Evolutionary conservation across 1,140 invertebrate genomes (phyloP), one percentile per base, ranked within the genome.

Genomic region (Bombus superbus): DNA sequence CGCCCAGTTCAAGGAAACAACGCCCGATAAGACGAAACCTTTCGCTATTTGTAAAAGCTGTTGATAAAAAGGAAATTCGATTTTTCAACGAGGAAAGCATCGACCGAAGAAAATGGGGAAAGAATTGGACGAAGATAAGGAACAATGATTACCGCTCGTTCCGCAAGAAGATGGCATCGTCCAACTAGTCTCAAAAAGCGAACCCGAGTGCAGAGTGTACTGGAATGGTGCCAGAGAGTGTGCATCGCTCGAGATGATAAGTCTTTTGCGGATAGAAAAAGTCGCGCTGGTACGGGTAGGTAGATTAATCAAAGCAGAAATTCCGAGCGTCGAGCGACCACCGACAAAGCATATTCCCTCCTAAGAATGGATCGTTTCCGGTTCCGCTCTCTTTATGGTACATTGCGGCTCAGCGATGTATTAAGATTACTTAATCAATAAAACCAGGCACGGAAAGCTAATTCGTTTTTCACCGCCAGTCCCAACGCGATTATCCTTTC

Each of bases 271-370:
- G 59, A 25, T 38, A 32, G 79, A 59, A 87, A 80, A 73, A 78
- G 62, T 80, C 74, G 81, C 75, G 59, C 86, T 87, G 88, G 79
- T 86, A 89, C 86, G 83, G 72, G 72, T 92, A 91, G 87, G 81
- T 81, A 96, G 95, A 92, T 94, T 96, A 95, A 96, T 96, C 91
- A 96, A 96, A 94, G 96, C 94, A 92, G 95, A 96, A 95, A 95
- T 96, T 89, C 94, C 94, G 90, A 95, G 94, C 93, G 94, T 92
- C 95, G 86, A 94, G 94, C 95, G 76, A 95, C 95, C 85, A 95
- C 95, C 92, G 95, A 96, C 88, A 95, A 95, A 95, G 94, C 94
- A 95, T 95, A 95, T 95, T 94, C 94, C 92, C 94, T 92, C 92
- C 90, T 95, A 95, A 94, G 94, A 95, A 95, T 95, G 92, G 92